Base-by-base conservation (phyloP, 2,113 vertebrate species). In the Shinisaurus crocodilurus region DNA sequence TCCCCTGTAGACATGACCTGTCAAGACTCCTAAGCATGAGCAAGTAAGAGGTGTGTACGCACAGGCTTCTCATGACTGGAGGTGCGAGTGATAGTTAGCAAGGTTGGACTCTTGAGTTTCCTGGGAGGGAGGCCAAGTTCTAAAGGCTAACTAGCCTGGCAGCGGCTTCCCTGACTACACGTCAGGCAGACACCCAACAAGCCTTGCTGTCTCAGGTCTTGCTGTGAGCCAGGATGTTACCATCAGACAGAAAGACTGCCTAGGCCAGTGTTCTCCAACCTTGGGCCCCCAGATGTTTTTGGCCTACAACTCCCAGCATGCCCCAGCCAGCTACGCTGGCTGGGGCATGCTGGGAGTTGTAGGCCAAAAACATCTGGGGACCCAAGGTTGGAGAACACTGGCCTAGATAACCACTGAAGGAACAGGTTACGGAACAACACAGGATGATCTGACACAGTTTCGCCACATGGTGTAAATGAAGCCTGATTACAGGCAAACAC, bases 81-180 rank as follows among this genome's bases (percentile, higher is more conserved):
- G 90, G 91, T 3, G 74, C 88, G 20, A 94, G 82, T 88, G 20
- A 57, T 18, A 80, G 2, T 3, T 93, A 94, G 96, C 94, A 94
- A 80, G 83, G 85, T 85, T 93, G 91, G 83, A 92, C 93, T 0
- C 86, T 90, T 87, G 83, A 87, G 83, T 92, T 95, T 89, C 91
- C 93, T 40, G 43, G 86, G 89, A 95, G 72, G 89, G 43, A 72
- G 82, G 92, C 92, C 89, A 86, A 88, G 91, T 93, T 88, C 63
- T 77, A 91, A 96, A 96, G 92, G 93, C 91, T 93, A 93, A 94
- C 90, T 89, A 89, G 69, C 74, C 88, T 88, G 82, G 86, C 92
- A 96, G 92, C 72, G 45, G 27, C 89, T 96, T 95, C 95, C 92
- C 94, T 37, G 43, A 34, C 50, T 16, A 60, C 1, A 4, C 50